phyloP scores from a whole-genome alignment of 2,888 invertebrate species.

The Lagria hirta region DNA sequence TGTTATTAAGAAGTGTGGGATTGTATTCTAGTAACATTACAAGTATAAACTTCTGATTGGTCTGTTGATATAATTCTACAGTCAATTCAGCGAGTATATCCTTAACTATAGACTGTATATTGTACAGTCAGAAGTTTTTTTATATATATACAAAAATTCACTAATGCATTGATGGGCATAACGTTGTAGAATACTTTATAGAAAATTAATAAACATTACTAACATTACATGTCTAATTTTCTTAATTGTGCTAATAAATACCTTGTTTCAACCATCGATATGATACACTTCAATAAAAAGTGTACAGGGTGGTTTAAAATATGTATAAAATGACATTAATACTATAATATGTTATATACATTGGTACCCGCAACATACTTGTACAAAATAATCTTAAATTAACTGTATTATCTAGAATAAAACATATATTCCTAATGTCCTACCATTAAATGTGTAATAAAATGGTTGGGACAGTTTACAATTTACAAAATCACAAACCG shows the following conservation, averaged over 20 bases:
- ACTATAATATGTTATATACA: constrained; percentile 32
- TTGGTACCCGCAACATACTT: constrained; percentile 34
- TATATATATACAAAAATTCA: constrained; percentile 26
- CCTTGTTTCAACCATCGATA: constrained; percentile 22
- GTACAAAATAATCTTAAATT: too few species aligned
- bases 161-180: constrained; percentile 27
- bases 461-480: constrained; percentile 10
- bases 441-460: too few species aligned
- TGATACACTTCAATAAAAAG: too few species aligned
- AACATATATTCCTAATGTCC: too few species aligned
- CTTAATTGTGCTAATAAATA: constrained; percentile 15
- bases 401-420: too few species aligned
- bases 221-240: constrained; percentile 14
- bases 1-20: too few species aligned
- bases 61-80: constrained; percentile 9
- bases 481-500: too few species aligned
- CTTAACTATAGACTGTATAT: constrained; percentile 28
- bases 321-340: constrained; percentile 23
- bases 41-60: too few species aligned
- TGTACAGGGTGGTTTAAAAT: constrained; percentile 12
- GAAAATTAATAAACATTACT: constrained; percentile 15
- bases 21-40: too few species aligned
- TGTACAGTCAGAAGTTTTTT: constrained; percentile 29
- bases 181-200: constrained; percentile 9
- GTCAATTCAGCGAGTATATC: constrained; percentile 31